Evolutionary conservation across 2,888 invertebrate species (phyloP).

Genomic region (Tetranychus piercei): DNA sequence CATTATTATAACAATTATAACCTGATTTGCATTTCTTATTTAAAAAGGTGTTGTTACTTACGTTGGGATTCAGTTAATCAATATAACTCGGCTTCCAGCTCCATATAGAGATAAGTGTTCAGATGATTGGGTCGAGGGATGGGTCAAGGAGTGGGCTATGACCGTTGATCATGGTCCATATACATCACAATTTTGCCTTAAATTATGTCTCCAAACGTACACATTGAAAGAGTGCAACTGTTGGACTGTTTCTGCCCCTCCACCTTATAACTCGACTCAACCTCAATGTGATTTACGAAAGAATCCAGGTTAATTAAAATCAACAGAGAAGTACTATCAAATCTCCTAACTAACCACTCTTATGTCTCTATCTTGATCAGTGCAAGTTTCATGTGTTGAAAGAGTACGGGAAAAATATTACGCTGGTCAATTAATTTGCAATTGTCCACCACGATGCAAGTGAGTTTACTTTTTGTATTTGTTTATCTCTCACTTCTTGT

Average conservation of each 20-base stretch:
- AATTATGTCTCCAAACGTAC: slow-evolving; percentile 20
- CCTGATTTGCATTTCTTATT: neutral
- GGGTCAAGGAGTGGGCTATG: slow-evolving; percentile 18
- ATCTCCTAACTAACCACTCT: neutral
- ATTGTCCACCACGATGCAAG: slow-evolving; percentile 22
- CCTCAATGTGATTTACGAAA: slow-evolving; percentile 16
- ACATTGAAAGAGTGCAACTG: slow-evolving; percentile 18
- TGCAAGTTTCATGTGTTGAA: slow-evolving; percentile 17
- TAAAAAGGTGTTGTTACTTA: slow-evolving; percentile 20
- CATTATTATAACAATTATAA: neutral
- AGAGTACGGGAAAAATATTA: slow-evolving; percentile 19
- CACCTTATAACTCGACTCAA: slow-evolving; percentile 11
- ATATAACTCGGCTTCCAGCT: slow-evolving; percentile 22
- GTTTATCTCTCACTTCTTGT: neutral
- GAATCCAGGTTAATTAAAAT: slow-evolving; percentile 13
- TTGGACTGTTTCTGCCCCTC: slow-evolving; percentile 20
- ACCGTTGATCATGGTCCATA: slow-evolving; percentile 18
- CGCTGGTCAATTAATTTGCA: slow-evolving; percentile 16
- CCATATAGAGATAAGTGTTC: slow-evolving; percentile 22
- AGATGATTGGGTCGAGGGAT: slow-evolving; percentile 18
- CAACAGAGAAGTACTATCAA: neutral
- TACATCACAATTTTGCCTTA: slow-evolving; percentile 22
- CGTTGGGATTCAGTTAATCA: slow-evolving; percentile 22
- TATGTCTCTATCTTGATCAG: neutral
- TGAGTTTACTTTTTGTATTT: neutral